Evolutionary conservation across 2,797 vertebrate genomes (phyloP).

Genomic region (Sebastes kiyomatsui): DNA sequence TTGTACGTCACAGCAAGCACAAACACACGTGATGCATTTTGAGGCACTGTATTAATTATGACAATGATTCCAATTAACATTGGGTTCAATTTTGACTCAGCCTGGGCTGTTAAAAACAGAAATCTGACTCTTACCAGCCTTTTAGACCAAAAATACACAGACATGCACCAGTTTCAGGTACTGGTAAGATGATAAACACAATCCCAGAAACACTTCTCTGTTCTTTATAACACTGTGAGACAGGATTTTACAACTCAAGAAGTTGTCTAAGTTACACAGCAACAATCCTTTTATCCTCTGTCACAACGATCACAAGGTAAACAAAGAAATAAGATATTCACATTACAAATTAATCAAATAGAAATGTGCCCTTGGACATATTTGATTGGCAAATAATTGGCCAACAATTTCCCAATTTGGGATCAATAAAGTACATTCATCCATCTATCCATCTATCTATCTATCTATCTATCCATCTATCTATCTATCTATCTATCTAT

Average conservation of each 20-base stretch:
- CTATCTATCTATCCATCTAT: no score
- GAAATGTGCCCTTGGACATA: neutral
- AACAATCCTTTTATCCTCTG: neutral
- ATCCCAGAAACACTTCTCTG: neutral
- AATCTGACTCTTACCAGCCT: neutral
- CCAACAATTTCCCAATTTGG: no score
- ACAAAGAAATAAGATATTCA: neutral
- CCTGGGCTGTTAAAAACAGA: neutral
- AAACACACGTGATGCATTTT: neutral
- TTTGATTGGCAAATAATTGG: neutral
- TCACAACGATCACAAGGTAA: neutral
- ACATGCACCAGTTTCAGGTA: neutral
- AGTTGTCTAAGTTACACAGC: neutral
- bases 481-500: no score
- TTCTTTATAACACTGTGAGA: neutral
- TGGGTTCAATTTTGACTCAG: neutral
- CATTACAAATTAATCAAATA: neutral
- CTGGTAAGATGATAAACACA: neutral
- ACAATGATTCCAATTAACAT: neutral
- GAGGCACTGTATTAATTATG: neutral
- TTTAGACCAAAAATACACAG: neutral
- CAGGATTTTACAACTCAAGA: neutral
- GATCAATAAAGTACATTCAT: no score
- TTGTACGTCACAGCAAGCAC: conserved; percentile 3
- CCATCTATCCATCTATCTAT: no score